phyloP scores from a whole-genome alignment of 1,140 invertebrate genomes.

The Chironomus striatipennis region DNA sequence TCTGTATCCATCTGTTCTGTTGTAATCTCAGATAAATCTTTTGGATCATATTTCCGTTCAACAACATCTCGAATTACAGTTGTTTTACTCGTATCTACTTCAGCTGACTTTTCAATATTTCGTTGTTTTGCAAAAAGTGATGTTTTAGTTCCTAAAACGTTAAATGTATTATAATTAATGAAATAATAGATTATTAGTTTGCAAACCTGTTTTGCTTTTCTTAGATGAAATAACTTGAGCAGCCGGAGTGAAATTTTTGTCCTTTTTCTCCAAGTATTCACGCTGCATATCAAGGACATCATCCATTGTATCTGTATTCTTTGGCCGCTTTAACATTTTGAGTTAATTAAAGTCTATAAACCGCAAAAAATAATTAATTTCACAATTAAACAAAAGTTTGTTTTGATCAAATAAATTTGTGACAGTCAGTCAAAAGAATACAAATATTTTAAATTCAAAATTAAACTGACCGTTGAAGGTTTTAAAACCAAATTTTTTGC shows the following conservation, averaged over 20 bases:
- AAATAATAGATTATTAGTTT: neutral
- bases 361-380: too few species aligned
- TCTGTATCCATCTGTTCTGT: conserved; percentile 27
- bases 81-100: conserved; percentile 38
- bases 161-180: neutral
- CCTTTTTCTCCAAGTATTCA: conserved; percentile 50
- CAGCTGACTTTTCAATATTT: conserved; percentile 24
- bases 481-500: too few species aligned
- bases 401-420: too few species aligned
- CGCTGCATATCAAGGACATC: conserved; percentile 61
- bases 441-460: too few species aligned
- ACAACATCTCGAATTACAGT: conserved; percentile 51
- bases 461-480: too few species aligned
- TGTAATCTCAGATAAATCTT: neutral
- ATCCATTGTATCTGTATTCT: conserved; percentile 53
- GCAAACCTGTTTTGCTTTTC: neutral
- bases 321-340: conserved; percentile 52
- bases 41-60: conserved; percentile 40
- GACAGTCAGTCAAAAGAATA: too few species aligned
- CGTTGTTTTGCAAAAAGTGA: conserved; percentile 35
- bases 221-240: conserved; percentile 47
- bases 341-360: neutral
- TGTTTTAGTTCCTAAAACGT: conserved; percentile 3
- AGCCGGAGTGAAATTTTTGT: conserved; percentile 44
- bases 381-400: too few species aligned